Conservation (phyloP, 2,113 vertebrate species). For the Rhynchopsitta pachyrhyncha region DNA sequence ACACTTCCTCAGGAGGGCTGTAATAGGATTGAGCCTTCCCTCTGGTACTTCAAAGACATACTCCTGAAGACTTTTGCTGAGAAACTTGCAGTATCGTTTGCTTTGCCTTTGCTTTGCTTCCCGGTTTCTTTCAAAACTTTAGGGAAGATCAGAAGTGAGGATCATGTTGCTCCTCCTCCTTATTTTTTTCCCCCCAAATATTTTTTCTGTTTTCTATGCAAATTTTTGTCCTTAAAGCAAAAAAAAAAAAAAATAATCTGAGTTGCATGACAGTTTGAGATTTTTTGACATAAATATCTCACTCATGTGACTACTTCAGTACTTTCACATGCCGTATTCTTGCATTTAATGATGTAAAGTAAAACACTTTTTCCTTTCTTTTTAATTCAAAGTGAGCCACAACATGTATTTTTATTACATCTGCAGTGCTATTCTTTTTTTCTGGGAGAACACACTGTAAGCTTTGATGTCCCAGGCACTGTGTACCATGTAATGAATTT, state of each 20-base stretch:
- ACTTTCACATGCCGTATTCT: background rate
- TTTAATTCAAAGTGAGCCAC: background rate
- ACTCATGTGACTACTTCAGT: background rate
- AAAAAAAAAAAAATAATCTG: background rate
- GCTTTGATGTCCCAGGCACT: background rate
- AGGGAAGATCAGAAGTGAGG: background rate
- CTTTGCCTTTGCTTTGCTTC: conserved; percentile 24
- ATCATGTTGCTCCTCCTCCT: background rate
- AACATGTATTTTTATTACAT: background rate
- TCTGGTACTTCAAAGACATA: conserved; percentile 18
- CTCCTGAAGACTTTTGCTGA: conserved; percentile 8
- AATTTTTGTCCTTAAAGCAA: background rate
- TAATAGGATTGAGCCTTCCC: conserved; percentile 60
- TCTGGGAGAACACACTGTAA: background rate
- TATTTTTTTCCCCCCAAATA: background rate
- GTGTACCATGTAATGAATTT: background rate
- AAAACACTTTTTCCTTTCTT: background rate
- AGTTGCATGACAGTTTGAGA: background rate
- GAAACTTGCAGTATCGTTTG: background rate
- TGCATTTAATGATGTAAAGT: background rate
- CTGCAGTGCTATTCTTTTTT: accelerated
- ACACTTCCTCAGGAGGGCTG: conserved; percentile 54
- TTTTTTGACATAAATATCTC: background rate
- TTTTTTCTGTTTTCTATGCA: background rate
- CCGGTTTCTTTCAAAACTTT: conserved; percentile 1